Conservation (phyloP, 2,113 vertebrate genomes). For the Panurus biarmicus region DNA sequence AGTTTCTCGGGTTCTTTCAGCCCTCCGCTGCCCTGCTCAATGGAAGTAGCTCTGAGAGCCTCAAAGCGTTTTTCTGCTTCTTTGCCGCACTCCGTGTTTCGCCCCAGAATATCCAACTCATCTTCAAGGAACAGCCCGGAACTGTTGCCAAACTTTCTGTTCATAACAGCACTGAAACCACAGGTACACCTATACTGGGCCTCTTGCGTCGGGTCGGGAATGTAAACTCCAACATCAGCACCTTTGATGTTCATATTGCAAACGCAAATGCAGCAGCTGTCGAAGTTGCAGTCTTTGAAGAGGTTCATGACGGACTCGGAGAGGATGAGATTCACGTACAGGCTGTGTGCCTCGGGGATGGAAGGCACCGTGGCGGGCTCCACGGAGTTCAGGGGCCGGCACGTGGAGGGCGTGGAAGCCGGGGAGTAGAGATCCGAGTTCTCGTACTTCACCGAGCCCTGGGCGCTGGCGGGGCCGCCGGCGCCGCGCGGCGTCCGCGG, state of each 20-base stretch:
- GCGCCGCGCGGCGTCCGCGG: slow-evolving; percentile 86
- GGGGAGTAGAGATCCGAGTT: slow-evolving; percentile 96
- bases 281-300: slow-evolving; percentile 98
- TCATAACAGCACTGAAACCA: slow-evolving; percentile 97
- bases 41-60: slow-evolving; percentile 78
- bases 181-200: slow-evolving; percentile 89
- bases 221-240: slow-evolving; percentile 94
- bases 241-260: slow-evolving; percentile 99
- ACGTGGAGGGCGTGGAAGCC: slow-evolving; percentile 94
- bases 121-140: slow-evolving; percentile 96
- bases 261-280: slow-evolving; percentile 98
- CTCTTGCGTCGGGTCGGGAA: slow-evolving; percentile 87
- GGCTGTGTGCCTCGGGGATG: slow-evolving; percentile 96
- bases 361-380: slow-evolving; percentile 94
- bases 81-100: slow-evolving; percentile 86
- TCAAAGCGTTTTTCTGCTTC: slow-evolving; percentile 94
- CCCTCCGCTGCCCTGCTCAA: slow-evolving; percentile 76
- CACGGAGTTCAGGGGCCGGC: slow-evolving; percentile 92
- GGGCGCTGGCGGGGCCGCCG: slow-evolving; percentile 89
- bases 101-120: slow-evolving; percentile 94
- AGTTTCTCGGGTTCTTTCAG: slow-evolving; percentile 81
- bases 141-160: slow-evolving; percentile 91
- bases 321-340: slow-evolving; percentile 97
- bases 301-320: slow-evolving; percentile 97
- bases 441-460: slow-evolving; percentile 94